Evolutionary conservation across 2,888 invertebrate genomes (phyloP), one percentile per base, ranked within the genome.

Genomic region (Zaprionus obscuricornis): DNA sequence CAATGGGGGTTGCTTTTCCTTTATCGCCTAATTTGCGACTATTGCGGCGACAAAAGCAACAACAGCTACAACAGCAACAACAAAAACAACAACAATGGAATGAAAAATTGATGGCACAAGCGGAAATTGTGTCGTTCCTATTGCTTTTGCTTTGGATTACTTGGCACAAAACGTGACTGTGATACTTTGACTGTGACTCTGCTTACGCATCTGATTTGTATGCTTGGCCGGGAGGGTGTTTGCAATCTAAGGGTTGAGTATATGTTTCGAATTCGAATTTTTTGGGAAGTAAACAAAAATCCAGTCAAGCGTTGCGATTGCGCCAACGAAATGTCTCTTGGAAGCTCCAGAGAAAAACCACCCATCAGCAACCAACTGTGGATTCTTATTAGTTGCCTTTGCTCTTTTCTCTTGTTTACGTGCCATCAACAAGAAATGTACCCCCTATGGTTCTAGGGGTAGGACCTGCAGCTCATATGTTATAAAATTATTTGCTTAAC

Each of bases 341-440:
- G 75, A 74, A 71, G 22, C 13, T 24, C 36, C 17, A 11, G 36
- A 33, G 5, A 8, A 36, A 14, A 7, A 16, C 33, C 58, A 52
- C 33, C 57, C 60, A 57, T 40, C 82, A n/a, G n/a, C n/a, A 85
- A 81, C 81, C 81, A 81, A 81, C 85, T 81, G 81, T 81, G 71
- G 81, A 75, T 73, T 81, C 42, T 47, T 29, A n/a, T n/a, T n/a
- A n/a, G 31, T 17, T 51, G 54, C 51, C 16, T 34, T 59, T 37
- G 31, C 24, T 43, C 49, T 40, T 58, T 52, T 51, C 42, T n/a
- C 43, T 66, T 79, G 71, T 77, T 84, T 81, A 63, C 57, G 49
- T 59, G 50, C 31, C 47, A 45, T 79, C 74, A 83, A 78, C 84
- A 78, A 55, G n/a, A 34, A 20, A 22, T 59, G 16, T 29, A 46